These are phyloP conservation scores for Steinernema hermaphroditum DNA, from an alignment of 2,888 invertebrate species.

Conservation along the genomic window DNA sequence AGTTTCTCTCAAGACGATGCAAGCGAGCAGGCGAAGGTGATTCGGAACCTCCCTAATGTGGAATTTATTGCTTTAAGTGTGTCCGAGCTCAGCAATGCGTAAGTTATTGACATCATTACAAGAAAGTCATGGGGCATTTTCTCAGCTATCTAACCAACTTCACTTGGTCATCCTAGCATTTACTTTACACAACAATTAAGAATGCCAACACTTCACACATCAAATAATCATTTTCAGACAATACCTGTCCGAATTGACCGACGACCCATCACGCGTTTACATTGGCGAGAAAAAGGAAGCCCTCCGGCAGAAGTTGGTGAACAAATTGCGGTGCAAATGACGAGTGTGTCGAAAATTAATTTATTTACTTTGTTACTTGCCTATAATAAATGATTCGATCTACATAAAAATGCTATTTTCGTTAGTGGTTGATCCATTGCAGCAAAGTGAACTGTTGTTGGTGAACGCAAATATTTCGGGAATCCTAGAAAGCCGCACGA, in stretches of 20 bases:
- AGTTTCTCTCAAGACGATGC: slow-evolving; percentile 58
- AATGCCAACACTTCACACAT: no score
- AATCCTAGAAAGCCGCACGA: neutral
- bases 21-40: slow-evolving; percentile 46
- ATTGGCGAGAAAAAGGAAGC: slow-evolving; percentile 39
- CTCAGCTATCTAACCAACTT: no score
- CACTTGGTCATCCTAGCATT: no score
- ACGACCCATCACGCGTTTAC: slow-evolving; percentile 48
- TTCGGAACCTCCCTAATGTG: slow-evolving; percentile 53
- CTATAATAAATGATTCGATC: slow-evolving; percentile 15
- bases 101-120: slow-evolving; percentile 37
- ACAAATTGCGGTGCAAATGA: slow-evolving; percentile 31
- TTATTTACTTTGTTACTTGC: neutral
- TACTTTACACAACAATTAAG: no score
- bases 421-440: neutral
- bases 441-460: neutral
- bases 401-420: no score
- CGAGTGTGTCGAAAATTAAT: neutral
- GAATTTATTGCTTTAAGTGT: slow-evolving; percentile 59
- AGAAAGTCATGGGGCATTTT: no score
- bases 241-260: slow-evolving; percentile 45
- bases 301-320: slow-evolving; percentile 22
- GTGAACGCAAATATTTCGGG: neutral
- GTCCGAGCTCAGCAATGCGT: slow-evolving; percentile 60
- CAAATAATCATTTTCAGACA: no score